Conservation (phyloP, 2,888 invertebrate species). For the Dynastes maya region DNA sequence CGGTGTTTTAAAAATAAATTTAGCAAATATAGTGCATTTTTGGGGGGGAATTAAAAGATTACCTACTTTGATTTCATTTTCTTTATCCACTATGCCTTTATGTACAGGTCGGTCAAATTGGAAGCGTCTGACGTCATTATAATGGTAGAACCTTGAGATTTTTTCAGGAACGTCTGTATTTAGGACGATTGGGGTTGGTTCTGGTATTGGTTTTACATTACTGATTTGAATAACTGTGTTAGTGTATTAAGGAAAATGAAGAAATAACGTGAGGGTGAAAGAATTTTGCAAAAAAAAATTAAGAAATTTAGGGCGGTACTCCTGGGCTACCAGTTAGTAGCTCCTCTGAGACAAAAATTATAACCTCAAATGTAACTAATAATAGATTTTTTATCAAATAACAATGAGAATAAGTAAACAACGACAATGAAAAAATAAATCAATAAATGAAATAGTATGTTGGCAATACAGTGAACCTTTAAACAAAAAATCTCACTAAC, state of each 20-base stretch:
- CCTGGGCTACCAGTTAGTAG: too few species aligned
- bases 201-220: conserved; percentile 92
- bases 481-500: too few species aligned
- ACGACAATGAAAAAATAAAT: too few species aligned
- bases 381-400: too few species aligned
- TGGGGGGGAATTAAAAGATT: too few species aligned
- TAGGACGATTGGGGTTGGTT: conserved; percentile 73
- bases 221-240: conserved; percentile 90
- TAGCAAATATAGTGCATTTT: neutral
- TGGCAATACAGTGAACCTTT: too few species aligned
- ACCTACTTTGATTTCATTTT: conserved; percentile 91
- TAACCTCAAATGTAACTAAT: too few species aligned
- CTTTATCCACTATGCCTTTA: conserved; percentile 91
- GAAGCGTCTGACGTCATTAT: conserved; percentile 92
- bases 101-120: conserved; percentile 92
- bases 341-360: too few species aligned
- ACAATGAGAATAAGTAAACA: too few species aligned
- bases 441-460: too few species aligned
- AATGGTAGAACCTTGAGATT: conserved; percentile 90
- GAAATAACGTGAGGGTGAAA: neutral
- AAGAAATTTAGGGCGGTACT: too few species aligned
- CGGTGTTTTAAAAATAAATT: neutral
- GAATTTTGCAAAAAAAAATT: too few species aligned
- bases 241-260: conserved; percentile 42
- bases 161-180: conserved; percentile 85